A percentile compares a stretch with the other conserved stretches of the same genome.
phyloP scores from a whole-genome alignment of 2,113 vertebrate species.

The Onychostruthus taczanowskii region DNA sequence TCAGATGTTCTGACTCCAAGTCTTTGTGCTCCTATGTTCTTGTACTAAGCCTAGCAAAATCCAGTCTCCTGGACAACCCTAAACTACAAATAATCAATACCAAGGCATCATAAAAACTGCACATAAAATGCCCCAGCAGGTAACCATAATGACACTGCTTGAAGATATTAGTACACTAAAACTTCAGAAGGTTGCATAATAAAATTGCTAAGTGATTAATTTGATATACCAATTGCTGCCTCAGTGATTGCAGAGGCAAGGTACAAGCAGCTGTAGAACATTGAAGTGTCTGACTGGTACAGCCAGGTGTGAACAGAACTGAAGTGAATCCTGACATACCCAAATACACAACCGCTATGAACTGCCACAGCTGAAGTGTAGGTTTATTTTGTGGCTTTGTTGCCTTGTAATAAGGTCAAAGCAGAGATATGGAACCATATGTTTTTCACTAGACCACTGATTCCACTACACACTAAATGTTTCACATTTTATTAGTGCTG shows the following conservation, averaged over 20 bases:
- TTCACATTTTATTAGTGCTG: background rate
- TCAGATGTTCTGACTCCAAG: background rate
- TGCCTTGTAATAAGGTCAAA: background rate
- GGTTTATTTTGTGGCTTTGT: background rate
- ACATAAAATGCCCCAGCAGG: background rate
- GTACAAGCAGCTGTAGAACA: background rate
- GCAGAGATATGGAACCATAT: fast-evolving
- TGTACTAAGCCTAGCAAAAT: background rate
- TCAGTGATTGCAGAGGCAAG: background rate
- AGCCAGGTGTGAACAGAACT: background rate
- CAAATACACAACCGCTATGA: background rate
- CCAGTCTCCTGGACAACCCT: background rate
- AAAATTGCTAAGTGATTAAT: conserved; percentile 24
- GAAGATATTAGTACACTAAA: background rate
- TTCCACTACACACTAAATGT: background rate
- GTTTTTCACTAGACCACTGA: background rate
- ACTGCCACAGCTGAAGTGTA: background rate
- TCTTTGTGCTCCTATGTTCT: background rate
- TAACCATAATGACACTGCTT: background rate
- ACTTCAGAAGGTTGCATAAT: conserved; percentile 2
- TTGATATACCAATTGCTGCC: background rate
- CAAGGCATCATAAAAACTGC: background rate
- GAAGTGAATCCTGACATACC: background rate
- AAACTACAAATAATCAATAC: background rate
- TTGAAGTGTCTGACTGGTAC: background rate